A percentile compares a stretch with the other conserved stretches of the same genome.
These are phyloP conservation scores for Drosophila nebulosa DNA, from an alignment of 1,140 invertebrate species.

Conservation along the genomic window DNA sequence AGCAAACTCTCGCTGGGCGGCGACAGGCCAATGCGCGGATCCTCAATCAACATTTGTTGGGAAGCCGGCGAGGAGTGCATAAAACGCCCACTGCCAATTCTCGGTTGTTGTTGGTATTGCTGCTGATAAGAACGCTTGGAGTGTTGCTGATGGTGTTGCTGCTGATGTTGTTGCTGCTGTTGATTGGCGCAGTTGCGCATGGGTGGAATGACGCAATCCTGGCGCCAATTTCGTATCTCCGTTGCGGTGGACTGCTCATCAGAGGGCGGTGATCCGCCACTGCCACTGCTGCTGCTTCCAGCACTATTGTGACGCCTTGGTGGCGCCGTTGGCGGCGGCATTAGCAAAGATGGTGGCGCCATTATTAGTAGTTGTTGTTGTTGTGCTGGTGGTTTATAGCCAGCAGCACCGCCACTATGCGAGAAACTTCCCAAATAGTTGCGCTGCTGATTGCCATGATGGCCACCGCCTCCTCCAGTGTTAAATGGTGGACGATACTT, in stretches of 20 bases:
- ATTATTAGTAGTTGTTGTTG: slow-evolving; percentile 27
- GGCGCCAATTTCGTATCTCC: slow-evolving; percentile 3
- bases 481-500: slow-evolving; percentile 69
- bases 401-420: slow-evolving; percentile 58
- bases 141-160: not conserved
- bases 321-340: not conserved
- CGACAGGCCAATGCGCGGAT: slow-evolving; percentile 86
- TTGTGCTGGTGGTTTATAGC: slow-evolving; percentile 41
- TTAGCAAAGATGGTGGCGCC: slow-evolving; percentile 8
- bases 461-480: slow-evolving; percentile 62
- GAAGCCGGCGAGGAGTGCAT: slow-evolving; percentile 45
- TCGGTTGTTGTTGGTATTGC: slow-evolving; percentile 31
- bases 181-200: slow-evolving; percentile 58
- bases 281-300: slow-evolving; percentile 49
- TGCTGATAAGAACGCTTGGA: slow-evolving; percentile 25
- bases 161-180: slow-evolving; percentile 26
- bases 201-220: slow-evolving; percentile 66
- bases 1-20: slow-evolving; percentile 92
- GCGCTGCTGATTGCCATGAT: slow-evolving; percentile 71
- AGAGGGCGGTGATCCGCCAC: slow-evolving; percentile 67
- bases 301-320: not conserved
- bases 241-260: slow-evolving; percentile 56
- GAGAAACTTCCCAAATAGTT: slow-evolving; percentile 75
- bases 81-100: slow-evolving; percentile 63
- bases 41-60: slow-evolving; percentile 49